Conservation (phyloP, 1,140 invertebrate species). For the Drosophila nigromelanica region DNA sequence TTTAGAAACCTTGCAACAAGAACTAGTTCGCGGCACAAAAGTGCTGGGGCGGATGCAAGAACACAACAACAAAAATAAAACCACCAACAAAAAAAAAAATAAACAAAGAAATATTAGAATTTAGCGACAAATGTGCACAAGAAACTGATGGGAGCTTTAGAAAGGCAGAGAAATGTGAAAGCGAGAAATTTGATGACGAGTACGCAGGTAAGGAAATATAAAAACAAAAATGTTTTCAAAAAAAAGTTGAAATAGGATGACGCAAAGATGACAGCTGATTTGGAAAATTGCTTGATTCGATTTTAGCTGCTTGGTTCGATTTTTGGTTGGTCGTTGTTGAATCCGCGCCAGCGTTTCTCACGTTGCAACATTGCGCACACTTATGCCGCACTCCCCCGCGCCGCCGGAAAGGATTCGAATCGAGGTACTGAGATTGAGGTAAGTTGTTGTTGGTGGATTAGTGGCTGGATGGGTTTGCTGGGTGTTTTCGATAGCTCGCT, state of each 20-base stretch:
- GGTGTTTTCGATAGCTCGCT: background rate
- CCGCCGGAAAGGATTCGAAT: background rate
- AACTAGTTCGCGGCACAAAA: too few species aligned
- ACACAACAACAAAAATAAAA: constrained; percentile 43
- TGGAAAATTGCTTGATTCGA: constrained; percentile 29
- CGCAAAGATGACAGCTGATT: constrained; percentile 21
- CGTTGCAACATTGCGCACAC: constrained; percentile 31
- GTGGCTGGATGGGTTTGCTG: constrained; percentile 10
- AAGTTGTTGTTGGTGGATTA: constrained; percentile 18
- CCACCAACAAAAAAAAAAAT: background rate
- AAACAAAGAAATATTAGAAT: background rate
- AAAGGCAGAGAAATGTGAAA: background rate
- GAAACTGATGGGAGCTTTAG: background rate
- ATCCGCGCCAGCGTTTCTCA: constrained; percentile 39
- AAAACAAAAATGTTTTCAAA: background rate
- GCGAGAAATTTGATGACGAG: constrained; percentile 11
- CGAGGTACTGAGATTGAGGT: constrained; percentile 22
- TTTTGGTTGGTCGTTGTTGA: constrained; percentile 11
- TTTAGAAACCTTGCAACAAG: too few species aligned
- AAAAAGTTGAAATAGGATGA: constrained; percentile 3
- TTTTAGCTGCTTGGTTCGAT: constrained; percentile 26
- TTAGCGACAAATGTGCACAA: constrained; percentile 7
- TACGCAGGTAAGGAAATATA: background rate
- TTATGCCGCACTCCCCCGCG: constrained; percentile 42
- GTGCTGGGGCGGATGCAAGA: constrained; percentile 56